Evolutionary conservation across 2,113 vertebrate genomes (phyloP).

Genomic region (Nipponia nippon): DNA sequence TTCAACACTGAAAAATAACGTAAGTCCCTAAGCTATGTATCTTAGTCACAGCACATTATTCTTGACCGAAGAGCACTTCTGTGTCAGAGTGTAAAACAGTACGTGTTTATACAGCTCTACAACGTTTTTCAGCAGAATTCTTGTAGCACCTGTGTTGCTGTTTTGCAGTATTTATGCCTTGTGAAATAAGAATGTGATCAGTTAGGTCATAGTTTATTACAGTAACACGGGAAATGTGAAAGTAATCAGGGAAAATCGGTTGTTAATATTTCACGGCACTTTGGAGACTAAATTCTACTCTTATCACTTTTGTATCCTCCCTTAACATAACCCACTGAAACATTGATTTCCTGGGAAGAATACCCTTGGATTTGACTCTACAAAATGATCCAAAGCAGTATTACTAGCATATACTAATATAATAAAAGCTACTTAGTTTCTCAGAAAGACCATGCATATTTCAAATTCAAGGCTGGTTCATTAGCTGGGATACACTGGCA

Average conservation of each 20-base stretch:
- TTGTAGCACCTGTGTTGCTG: constrained; percentile 34
- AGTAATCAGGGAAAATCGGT: constrained; percentile 19
- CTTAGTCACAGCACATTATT: constrained; percentile 23
- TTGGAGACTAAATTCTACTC: constrained; percentile 1
- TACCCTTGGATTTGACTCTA: not conserved
- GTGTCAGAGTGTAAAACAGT: constrained; percentile 18
- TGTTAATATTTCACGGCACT: constrained; percentile 31
- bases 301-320: not conserved
- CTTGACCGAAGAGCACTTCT: constrained; percentile 17
- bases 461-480: not conserved
- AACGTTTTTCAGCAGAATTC: constrained; percentile 44
- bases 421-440: not conserved
- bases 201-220: constrained; percentile 38
- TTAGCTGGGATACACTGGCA: not conserved
- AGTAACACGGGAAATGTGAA: not conserved
- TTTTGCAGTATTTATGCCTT: constrained; percentile 16
- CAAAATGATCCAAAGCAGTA: not conserved
- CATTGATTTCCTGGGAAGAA: not conserved
- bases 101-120: constrained; percentile 11
- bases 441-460: not conserved
- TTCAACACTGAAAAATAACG: not conserved
- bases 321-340: not conserved
- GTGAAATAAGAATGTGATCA: constrained; percentile 37
- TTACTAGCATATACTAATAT: not conserved
- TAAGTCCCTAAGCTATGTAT: not conserved